These are phyloP conservation scores for Criorhina ranunculi DNA, from an alignment of 2,888 invertebrate species.

Conservation along the genomic window DNA sequence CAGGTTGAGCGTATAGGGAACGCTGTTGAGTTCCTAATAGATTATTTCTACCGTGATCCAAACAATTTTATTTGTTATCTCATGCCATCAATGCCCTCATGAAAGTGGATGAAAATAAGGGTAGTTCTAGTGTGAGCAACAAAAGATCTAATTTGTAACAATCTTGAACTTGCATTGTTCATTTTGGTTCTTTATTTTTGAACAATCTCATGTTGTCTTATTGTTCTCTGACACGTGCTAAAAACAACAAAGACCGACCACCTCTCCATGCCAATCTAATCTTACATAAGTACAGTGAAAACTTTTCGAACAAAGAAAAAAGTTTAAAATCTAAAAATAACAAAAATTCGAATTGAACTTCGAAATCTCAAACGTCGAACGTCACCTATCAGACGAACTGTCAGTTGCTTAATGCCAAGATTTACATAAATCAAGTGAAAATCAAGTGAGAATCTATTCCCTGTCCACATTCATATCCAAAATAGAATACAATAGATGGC, in stretches of 20 bases:
- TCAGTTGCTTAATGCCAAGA: not conserved
- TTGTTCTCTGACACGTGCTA: conserved; percentile 1
- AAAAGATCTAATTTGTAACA: too few species aligned
- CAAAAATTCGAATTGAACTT: conserved; percentile 9
- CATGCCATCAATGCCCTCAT: too few species aligned
- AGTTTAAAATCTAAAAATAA: conserved; percentile 12
- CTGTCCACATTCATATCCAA: conserved; percentile 19
- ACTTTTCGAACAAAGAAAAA: conserved; percentile 2
- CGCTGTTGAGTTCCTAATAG: too few species aligned
- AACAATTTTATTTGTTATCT: too few species aligned
- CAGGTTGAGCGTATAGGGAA: too few species aligned
- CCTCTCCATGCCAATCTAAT: not conserved
- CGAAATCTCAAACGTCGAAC: not conserved
- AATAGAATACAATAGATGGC: conserved; percentile 45
- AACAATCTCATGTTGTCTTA: too few species aligned
- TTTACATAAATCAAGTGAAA: conserved; percentile 23
- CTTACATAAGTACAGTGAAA: conserved; percentile 12
- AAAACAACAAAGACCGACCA: not conserved
- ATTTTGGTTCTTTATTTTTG: too few species aligned
- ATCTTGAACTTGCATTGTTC: too few species aligned
- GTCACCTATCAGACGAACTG: conserved; percentile 14
- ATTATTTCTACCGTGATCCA: too few species aligned
- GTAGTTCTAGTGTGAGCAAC: too few species aligned
- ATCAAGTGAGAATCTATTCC: conserved; percentile 23
- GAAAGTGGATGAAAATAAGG: too few species aligned